Percentiles rank a stretch among this genome's conserved stretches.
Conservation (phyloP, 2,888 invertebrate genomes). For the Corbicula japonica region DNA sequence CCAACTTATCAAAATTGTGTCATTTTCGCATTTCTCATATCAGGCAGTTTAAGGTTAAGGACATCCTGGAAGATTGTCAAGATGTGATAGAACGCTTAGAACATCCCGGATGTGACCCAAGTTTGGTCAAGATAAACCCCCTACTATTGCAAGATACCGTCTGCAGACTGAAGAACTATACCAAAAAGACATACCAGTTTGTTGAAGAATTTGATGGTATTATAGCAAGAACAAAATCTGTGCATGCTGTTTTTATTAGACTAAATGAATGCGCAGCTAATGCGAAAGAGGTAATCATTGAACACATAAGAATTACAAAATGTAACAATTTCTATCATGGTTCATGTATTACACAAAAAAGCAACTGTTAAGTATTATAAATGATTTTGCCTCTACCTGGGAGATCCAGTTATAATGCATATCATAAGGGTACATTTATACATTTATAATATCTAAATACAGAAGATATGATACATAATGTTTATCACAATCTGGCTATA, state of each 20-base stretch:
- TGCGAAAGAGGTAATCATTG: conserved; percentile 39
- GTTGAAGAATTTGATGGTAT: conserved; percentile 24
- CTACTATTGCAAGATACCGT: conserved; percentile 46
- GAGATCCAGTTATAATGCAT: too few species aligned
- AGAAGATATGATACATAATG: too few species aligned
- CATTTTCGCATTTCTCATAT: too few species aligned
- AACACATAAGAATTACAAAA: background rate
- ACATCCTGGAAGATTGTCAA: conserved; percentile 61
- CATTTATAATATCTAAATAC: too few species aligned
- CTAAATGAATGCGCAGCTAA: conserved; percentile 27
- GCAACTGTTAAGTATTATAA: too few species aligned
- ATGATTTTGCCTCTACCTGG: too few species aligned
- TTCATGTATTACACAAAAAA: too few species aligned
- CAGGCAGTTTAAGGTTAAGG: conserved; percentile 71
- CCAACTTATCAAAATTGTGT: too few species aligned
- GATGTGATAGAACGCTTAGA: conserved; percentile 66
- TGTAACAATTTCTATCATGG: too few species aligned
- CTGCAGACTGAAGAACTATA: conserved; percentile 17
- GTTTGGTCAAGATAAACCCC: conserved; percentile 53
- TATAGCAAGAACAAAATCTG: conserved; percentile 8
- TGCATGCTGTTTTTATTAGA: conserved; percentile 22
- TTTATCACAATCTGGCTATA: too few species aligned
- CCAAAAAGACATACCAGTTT: background rate
- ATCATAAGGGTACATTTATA: too few species aligned
- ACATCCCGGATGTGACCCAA: conserved; percentile 59